phyloP scores from a whole-genome alignment of 1,140 invertebrate species.

The Patella vulgata region DNA sequence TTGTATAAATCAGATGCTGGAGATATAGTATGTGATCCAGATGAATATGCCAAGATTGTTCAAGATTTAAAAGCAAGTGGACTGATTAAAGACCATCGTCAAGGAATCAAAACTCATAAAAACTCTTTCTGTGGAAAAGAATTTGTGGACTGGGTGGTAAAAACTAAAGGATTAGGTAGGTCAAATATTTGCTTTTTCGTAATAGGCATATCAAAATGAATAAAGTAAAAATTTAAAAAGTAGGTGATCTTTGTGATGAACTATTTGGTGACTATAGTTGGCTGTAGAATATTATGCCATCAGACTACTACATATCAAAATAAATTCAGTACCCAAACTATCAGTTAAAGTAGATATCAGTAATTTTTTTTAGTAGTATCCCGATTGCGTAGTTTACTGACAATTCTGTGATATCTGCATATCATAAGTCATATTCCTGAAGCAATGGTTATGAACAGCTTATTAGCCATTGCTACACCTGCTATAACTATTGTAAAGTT shows the following conservation, averaged over 20 bases:
- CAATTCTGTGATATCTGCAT: too few species aligned
- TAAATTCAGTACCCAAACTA: neutral
- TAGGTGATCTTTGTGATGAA: neutral
- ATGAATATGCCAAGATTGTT: slow-evolving; percentile 60
- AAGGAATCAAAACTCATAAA: slow-evolving; percentile 50
- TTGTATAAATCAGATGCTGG: slow-evolving; percentile 33
- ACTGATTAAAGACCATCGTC: slow-evolving; percentile 58
- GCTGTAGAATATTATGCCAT: neutral
- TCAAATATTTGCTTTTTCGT: neutral
- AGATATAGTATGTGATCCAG: slow-evolving; percentile 58
- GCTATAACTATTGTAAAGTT: too few species aligned
- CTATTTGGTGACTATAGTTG: neutral
- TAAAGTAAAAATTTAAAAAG: too few species aligned
- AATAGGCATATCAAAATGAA: too few species aligned
- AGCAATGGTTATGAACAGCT: too few species aligned
- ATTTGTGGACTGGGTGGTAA: slow-evolving; percentile 66
- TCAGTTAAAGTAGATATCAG: too few species aligned
- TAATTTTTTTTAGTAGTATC: too few species aligned
- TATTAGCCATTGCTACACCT: too few species aligned
- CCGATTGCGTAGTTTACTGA: too few species aligned
- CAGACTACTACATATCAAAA: neutral
- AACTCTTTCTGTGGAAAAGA: slow-evolving; percentile 65
- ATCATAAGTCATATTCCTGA: too few species aligned
- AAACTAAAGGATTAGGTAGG: slow-evolving; percentile 61
- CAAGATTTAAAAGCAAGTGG: slow-evolving; percentile 55